Conservation (phyloP, 1,140 invertebrate species). For the Lanistes nyassanus region DNA sequence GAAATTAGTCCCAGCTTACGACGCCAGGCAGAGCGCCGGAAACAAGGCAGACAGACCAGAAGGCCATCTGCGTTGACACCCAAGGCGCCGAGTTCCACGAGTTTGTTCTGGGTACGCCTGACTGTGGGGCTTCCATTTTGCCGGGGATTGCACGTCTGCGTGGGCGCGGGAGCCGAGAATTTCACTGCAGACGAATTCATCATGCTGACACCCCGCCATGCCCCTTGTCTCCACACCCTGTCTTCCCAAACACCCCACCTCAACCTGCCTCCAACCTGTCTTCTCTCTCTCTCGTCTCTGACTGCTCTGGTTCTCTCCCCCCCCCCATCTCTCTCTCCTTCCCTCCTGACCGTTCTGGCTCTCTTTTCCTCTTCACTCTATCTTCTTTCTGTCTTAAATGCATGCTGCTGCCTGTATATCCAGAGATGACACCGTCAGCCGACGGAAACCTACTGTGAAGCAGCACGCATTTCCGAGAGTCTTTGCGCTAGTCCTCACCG, state of each 20-base stretch:
- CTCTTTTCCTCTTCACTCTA: constrained; percentile 4
- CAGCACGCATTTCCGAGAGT: too few relatives aligned
- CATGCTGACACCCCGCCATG: constrained; percentile 4
- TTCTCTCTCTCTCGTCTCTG: constrained; percentile 9
- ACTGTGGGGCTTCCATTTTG: too few relatives aligned
- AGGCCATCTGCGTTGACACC: constrained; percentile 6
- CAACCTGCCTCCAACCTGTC: background rate
- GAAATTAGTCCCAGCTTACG: too few relatives aligned
- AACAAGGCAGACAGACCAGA: background rate
- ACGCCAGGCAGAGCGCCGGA: background rate
- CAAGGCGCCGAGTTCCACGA: background rate
- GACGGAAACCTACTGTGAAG: too few relatives aligned
- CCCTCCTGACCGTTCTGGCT: background rate
- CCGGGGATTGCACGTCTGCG: too few relatives aligned
- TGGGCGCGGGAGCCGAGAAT: too few relatives aligned
- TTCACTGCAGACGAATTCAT: too few relatives aligned
- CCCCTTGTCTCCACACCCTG: background rate
- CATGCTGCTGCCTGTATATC: too few relatives aligned
- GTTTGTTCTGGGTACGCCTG: background rate
- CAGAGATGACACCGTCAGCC: too few relatives aligned
- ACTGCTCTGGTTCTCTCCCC: constrained; percentile 19
- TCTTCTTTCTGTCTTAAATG: too few relatives aligned
- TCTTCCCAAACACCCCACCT: background rate
- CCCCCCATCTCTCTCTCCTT: constrained; percentile 7
- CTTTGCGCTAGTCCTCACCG: too few relatives aligned